A percentile compares a stretch with the other conserved stretches of the same genome.
Conservation (phyloP, 2,113 vertebrate species). For the Thymallus thymallus region DNA sequence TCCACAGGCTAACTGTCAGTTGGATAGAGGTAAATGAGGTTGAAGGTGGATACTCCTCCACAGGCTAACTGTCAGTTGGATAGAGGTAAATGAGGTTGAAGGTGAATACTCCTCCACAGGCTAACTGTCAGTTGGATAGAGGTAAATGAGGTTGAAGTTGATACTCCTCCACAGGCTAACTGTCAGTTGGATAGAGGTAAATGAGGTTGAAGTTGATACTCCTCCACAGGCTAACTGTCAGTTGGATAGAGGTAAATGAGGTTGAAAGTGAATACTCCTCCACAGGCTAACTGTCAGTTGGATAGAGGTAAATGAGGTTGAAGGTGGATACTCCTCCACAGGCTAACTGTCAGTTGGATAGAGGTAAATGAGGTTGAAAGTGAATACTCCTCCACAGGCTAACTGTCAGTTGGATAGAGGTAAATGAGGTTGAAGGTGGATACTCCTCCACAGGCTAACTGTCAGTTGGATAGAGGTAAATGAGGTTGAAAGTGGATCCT, state of each 20-base stretch:
- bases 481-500: slow-evolving; percentile 42
- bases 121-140: slow-evolving; percentile 7
- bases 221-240: slow-evolving; percentile 17
- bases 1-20: slow-evolving; percentile 15
- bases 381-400: slow-evolving; percentile 27
- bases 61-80: slow-evolving; percentile 12
- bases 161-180: slow-evolving; percentile 24
- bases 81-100: slow-evolving; percentile 35
- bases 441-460: slow-evolving; percentile 23
- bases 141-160: slow-evolving; percentile 34
- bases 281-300: slow-evolving; percentile 11
- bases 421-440: slow-evolving; percentile 36
- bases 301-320: slow-evolving; percentile 31
- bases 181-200: slow-evolving; percentile 11
- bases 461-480: too few species aligned
- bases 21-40: slow-evolving; percentile 15
- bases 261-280: slow-evolving; percentile 40
- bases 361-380: slow-evolving; percentile 36
- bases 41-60: slow-evolving; percentile 40
- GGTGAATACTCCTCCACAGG: slow-evolving; percentile 30
- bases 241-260: slow-evolving; percentile 22
- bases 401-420: slow-evolving; percentile 10
- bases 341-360: slow-evolving; percentile 7
- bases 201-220: slow-evolving; percentile 39
- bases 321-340: slow-evolving; percentile 35